phyloP scores from a whole-genome alignment of 2,797 vertebrate species.

The Harpagifer antarcticus region DNA sequence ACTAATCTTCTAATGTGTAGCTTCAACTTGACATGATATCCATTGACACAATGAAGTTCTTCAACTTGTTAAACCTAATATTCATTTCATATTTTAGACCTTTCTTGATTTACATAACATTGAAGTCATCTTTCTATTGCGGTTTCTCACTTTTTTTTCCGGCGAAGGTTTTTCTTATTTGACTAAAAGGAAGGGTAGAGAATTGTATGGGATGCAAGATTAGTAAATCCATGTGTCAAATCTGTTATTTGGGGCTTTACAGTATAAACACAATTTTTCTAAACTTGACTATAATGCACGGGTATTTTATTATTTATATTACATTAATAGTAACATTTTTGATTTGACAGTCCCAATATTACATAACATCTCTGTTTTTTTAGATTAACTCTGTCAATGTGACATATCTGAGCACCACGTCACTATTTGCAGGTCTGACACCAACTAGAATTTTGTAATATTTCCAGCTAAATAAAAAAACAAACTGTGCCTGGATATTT shows the following conservation, averaged over 20 bases:
- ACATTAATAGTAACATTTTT: background rate
- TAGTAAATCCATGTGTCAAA: background rate
- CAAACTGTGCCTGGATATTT: background rate
- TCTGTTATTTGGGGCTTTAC: background rate
- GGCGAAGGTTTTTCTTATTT: background rate
- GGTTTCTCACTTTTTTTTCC: background rate
- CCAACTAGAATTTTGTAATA: background rate
- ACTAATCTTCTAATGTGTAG: conserved; percentile 11
- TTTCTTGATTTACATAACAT: background rate
- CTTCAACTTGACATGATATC: background rate
- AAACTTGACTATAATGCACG: background rate
- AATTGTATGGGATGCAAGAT: background rate
- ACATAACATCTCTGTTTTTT: background rate
- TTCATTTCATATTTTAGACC: background rate
- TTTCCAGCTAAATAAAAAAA: background rate
- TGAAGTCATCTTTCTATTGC: background rate
- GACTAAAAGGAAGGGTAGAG: background rate
- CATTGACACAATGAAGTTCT: background rate
- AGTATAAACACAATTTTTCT: background rate
- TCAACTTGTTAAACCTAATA: background rate
- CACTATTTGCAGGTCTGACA: background rate
- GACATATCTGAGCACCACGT: conserved; percentile 1
- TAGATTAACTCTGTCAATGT: conserved; percentile 2
- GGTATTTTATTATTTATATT: background rate
- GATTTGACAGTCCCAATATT: background rate